A percentile compares a stretch with the other conserved stretches of the same genome.
Conservation (phyloP, 2,113 vertebrate genomes). For the Equus przewalskii region DNA sequence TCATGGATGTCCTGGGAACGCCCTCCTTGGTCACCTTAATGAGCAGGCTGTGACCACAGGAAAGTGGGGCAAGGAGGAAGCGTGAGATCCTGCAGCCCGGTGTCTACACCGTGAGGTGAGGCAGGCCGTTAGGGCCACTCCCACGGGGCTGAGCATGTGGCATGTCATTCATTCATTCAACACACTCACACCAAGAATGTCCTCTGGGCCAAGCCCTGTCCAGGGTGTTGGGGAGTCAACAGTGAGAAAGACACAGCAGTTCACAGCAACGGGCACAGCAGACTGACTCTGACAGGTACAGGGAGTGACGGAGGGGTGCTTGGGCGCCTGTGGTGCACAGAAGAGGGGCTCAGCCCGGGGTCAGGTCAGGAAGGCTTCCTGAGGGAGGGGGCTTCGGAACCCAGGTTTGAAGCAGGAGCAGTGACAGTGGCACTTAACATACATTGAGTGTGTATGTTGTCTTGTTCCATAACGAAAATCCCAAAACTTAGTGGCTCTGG, state of each 20-base stretch:
- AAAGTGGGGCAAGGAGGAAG: background rate
- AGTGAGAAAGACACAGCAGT: background rate
- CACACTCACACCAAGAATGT: background rate
- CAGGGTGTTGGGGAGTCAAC: background rate
- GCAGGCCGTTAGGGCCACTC: too few species aligned
- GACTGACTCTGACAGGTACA: rapidly evolving
- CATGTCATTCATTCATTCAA: background rate
- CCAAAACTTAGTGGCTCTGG: background rate
- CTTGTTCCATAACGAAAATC: background rate
- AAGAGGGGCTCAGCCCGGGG: background rate
- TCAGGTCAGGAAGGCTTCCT: background rate
- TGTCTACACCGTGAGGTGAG: background rate
- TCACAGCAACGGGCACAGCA: background rate
- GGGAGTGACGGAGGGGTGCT: rapidly evolving
- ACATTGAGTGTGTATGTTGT: background rate
- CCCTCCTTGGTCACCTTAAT: background rate
- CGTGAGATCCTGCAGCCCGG: background rate
- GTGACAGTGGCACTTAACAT: rapidly evolving
- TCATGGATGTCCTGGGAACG: background rate
- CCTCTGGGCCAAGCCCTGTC: background rate
- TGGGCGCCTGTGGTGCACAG: background rate
- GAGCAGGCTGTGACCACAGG: background rate
- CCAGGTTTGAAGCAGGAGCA: background rate
- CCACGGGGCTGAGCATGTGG: background rate
- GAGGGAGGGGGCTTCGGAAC: background rate